These are phyloP conservation scores for Strongylocentrotus purpuratus DNA, from an alignment of 35 echinoderm and acorn worm genomes.

Conservation along the genomic window DNA sequence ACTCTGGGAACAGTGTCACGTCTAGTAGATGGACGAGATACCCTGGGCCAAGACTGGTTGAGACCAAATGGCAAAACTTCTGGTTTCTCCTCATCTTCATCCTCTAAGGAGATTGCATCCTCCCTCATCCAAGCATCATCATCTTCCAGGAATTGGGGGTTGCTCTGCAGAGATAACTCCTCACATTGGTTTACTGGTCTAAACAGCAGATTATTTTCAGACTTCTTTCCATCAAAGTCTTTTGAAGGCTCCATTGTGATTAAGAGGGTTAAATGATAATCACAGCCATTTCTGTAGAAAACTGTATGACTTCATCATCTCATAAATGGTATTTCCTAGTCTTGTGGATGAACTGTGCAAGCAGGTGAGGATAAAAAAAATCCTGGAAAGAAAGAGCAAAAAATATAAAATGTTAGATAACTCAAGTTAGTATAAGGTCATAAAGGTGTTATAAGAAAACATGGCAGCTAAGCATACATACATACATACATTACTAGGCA, in stretches of 20 bases:
- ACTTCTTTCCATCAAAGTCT: neutral
- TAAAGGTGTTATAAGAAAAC: neutral
- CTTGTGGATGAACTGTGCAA: neutral
- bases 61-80: neutral
- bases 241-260: neutral
- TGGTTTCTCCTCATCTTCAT: constrained; percentile 2
- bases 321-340: neutral
- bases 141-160: neutral
- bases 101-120: neutral
- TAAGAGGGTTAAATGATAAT: neutral
- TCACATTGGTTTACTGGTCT: neutral
- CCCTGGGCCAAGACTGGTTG: constrained; percentile 41
- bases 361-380: neutral
- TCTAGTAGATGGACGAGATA: neutral
- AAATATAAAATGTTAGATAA: neutral
- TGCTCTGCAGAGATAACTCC: neutral
- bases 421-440: neutral
- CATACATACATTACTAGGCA: neutral
- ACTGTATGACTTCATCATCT: neutral
- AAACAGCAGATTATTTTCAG: neutral
- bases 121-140: constrained; percentile 44
- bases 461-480: neutral
- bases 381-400: neutral
- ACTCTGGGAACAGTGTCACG: neutral
- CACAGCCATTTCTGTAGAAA: neutral